Conservation (phyloP, 1,140 invertebrate species). For the Tetragonula clypearis region DNA sequence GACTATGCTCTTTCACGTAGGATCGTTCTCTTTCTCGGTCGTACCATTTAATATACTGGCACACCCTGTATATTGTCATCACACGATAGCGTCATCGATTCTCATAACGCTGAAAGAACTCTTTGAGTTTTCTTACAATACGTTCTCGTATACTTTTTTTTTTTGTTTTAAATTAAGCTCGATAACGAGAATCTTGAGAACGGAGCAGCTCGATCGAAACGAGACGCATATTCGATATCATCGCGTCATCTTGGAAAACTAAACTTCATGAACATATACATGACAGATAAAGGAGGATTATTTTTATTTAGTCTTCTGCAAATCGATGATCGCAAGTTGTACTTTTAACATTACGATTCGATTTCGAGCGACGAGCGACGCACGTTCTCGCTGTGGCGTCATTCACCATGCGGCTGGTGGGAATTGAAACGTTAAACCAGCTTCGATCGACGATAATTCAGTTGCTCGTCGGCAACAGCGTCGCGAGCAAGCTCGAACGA, state of each 20-base stretch:
- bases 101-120: background rate
- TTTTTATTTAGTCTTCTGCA: background rate
- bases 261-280: too few species aligned
- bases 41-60: too few species aligned
- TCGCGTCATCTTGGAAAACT: too few species aligned
- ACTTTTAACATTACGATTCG: constrained; percentile 18
- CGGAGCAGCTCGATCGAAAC: constrained; percentile 23
- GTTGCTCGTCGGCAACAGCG: constrained; percentile 38
- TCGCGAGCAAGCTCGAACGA: background rate
- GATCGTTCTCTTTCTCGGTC: too few species aligned
- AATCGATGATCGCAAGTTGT: background rate
- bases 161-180: background rate
- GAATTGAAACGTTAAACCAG: background rate
- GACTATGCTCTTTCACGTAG: too few species aligned
- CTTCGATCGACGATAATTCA: constrained; percentile 36
- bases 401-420: background rate
- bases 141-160: background rate
- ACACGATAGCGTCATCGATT: background rate
- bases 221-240: constrained; percentile 12
- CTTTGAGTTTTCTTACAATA: background rate
- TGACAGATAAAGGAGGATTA: background rate
- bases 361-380: constrained; percentile 37
- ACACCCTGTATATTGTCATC: background rate
- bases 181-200: background rate
- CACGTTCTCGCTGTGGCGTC: constrained; percentile 20